A percentile compares a stretch with the other conserved stretches of the same genome.
Conservation (phyloP, 1,140 invertebrate genomes). For the Trichomalopsis sarcophagae region DNA sequence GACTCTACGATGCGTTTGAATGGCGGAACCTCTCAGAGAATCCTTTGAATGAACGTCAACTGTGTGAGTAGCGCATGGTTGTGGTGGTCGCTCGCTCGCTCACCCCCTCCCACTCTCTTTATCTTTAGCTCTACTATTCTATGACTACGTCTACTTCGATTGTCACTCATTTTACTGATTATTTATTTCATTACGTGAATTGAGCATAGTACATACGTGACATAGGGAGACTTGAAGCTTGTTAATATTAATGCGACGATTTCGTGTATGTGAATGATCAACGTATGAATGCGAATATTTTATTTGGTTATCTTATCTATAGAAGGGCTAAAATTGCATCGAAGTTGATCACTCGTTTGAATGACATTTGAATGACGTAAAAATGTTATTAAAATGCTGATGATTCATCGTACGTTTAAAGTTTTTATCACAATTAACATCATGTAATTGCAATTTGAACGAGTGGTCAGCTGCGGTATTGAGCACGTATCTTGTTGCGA, state of each 20-base stretch:
- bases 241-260: neutral
- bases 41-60: slow-evolving; percentile 31
- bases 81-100: slow-evolving; percentile 65
- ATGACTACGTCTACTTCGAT: neutral
- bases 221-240: neutral
- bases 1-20: slow-evolving; percentile 23
- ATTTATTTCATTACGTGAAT: neutral
- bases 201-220: neutral
- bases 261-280: neutral
- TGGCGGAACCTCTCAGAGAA: slow-evolving; percentile 8
- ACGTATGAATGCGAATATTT: slow-evolving; percentile 6
- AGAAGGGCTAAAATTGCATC: neutral
- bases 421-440: neutral
- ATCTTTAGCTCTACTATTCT: slow-evolving; percentile 47
- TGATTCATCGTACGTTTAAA: neutral
- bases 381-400: no score
- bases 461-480: neutral
- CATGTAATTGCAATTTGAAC: slow-evolving; percentile 4
- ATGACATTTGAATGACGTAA: no score
- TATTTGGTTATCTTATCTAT: neutral
- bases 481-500: slow-evolving; percentile 34
- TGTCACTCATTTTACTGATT: neutral
- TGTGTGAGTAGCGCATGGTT: slow-evolving; percentile 73
- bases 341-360: neutral
- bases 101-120: slow-evolving; percentile 29